A percentile compares a stretch with the other conserved stretches of the same genome.
Evolutionary conservation across 2,888 invertebrate genomes (phyloP).

Genomic region (Pediacus dermestoides): DNA sequence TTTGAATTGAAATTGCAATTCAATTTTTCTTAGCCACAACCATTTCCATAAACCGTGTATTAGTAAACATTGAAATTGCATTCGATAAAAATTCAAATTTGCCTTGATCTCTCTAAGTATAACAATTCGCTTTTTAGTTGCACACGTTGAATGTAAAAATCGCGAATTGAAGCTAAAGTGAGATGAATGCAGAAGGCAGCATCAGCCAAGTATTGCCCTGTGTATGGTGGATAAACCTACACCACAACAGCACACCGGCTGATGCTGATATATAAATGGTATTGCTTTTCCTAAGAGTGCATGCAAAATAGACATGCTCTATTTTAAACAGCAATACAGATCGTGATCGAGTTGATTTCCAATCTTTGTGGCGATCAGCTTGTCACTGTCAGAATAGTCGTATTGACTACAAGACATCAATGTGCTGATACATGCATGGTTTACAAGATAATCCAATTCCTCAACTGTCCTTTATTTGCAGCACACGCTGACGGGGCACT

Average conservation of each 20-base stretch:
- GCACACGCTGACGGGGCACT: constrained; percentile 93
- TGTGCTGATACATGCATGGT: constrained; percentile 17
- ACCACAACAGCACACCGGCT: no score
- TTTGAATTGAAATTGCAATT: no score
- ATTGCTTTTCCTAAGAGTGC: not conserved
- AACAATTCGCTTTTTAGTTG: no score
- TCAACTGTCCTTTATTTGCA: constrained; percentile 59
- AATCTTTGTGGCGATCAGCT: constrained; percentile 16
- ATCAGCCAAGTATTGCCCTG: constrained; percentile 1
- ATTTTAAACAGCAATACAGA: constrained; percentile 19
- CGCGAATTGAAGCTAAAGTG: not conserved
- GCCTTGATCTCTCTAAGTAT: no score
- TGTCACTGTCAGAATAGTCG: constrained; percentile 12
- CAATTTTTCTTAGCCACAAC: no score
- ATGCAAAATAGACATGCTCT: constrained; percentile 10
- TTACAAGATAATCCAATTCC: constrained; percentile 15
- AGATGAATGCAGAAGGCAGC: constrained; percentile 1
- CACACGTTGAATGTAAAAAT: not conserved
- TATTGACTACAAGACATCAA: constrained; percentile 16
- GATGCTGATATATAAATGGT: constrained; percentile 1
- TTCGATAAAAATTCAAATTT: no score
- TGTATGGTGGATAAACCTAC: not conserved
- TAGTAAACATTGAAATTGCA: no score
- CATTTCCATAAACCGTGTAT: no score
- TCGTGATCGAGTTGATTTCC: constrained; percentile 21